These are phyloP conservation scores for Schizotus pectinicornis DNA, from an alignment of 2,888 invertebrate species.

Conservation along the genomic window DNA sequence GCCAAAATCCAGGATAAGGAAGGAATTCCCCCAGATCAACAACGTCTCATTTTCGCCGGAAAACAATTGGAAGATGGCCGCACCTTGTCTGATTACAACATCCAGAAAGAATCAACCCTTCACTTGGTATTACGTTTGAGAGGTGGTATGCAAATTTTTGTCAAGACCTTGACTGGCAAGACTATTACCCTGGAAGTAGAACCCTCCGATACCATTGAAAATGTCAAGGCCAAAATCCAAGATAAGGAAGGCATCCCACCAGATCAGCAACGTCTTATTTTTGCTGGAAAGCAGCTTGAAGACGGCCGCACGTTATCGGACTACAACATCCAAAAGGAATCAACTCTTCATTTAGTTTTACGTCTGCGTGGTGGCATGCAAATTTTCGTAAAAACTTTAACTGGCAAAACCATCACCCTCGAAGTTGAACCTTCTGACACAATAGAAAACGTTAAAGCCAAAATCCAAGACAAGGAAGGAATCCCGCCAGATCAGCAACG, in stretches of 20 bases:
- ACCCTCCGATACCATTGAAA: conserved; percentile 90
- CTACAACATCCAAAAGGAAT: conserved; percentile 94
- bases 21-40: conserved; percentile 79
- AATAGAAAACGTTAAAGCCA: conserved; percentile 93
- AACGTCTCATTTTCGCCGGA: conserved; percentile 64
- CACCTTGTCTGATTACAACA: conserved; percentile 49
- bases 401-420: conserved; percentile 91
- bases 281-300: conserved; percentile 92
- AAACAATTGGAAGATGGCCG: conserved; percentile 72
- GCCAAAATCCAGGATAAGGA: conserved; percentile 91
- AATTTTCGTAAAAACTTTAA: conserved; percentile 94
- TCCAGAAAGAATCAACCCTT: conserved; percentile 74
- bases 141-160: conserved; percentile 87
- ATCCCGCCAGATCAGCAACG: conserved; percentile 68
- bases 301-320: conserved; percentile 93
- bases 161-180: conserved; percentile 91
- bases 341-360: conserved; percentile 91
- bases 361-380: conserved; percentile 97
- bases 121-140: conserved; percentile 86
- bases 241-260: conserved; percentile 91
- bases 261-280: conserved; percentile 87
- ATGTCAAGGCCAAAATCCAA: conserved; percentile 91
- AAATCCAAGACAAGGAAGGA: conserved; percentile 76
- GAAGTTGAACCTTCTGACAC: conserved; percentile 92
- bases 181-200: conserved; percentile 91